These are phyloP conservation scores for Zaprionus obscuricornis DNA, from an alignment of 2,888 invertebrate genomes.

Conservation along the genomic window DNA sequence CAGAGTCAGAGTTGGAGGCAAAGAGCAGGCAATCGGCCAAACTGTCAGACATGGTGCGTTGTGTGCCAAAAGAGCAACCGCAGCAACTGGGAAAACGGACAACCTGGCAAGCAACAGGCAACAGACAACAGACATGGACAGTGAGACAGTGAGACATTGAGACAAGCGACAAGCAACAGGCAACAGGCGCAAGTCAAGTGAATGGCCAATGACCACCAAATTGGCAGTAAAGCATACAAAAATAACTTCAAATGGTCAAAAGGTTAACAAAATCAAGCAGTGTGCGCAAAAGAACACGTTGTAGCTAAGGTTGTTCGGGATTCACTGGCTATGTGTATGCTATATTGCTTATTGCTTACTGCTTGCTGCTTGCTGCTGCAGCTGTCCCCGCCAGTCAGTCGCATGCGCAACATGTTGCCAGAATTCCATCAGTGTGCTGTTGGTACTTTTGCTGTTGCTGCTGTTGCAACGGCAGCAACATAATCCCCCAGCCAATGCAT, in stretches of 20 bases:
- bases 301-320: conserved; percentile 21
- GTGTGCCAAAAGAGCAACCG: conserved; percentile 72
- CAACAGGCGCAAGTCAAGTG: conserved; percentile 77
- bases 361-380: too few relatives aligned
- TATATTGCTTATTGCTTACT: too few relatives aligned
- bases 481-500: conserved; percentile 67
- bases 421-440: conserved; percentile 64
- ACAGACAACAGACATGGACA: conserved; percentile 49
- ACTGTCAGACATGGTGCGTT: conserved; percentile 74
- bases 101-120: conserved; percentile 27
- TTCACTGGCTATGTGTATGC: too few relatives aligned
- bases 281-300: conserved; percentile 47
- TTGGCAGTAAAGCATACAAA: conserved; percentile 80
- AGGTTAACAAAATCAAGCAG: conserved; percentile 79
- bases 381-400: conserved; percentile 52
- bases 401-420: conserved; percentile 71
- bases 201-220: conserved; percentile 79
- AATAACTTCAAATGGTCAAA: conserved; percentile 79
- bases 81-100: conserved; percentile 33
- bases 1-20: too few relatives aligned
- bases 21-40: conserved; percentile 65
- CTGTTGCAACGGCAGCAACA: conserved; percentile 51
- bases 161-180: conserved; percentile 31
- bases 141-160: conserved; percentile 29
- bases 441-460: conserved; percentile 24